These are phyloP conservation scores for Cantharis rustica DNA, from an alignment of 2,888 invertebrate species.

Conservation along the genomic window DNA sequence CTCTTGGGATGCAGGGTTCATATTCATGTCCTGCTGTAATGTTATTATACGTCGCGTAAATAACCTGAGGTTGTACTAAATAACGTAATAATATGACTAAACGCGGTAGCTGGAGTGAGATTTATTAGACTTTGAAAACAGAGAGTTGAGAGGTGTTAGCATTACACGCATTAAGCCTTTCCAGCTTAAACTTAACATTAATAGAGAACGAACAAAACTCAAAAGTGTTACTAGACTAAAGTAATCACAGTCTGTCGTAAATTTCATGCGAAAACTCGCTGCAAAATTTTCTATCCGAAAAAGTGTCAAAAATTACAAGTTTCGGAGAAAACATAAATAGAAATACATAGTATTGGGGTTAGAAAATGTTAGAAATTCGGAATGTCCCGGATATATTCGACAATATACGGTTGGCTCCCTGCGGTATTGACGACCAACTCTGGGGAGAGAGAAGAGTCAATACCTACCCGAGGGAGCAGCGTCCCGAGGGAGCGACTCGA, in stretches of 20 bases:
- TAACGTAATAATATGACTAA: slow-evolving; percentile 53
- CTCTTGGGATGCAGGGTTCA: slow-evolving; percentile 49
- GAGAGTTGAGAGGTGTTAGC: slow-evolving; percentile 39
- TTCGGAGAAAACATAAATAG: not conserved
- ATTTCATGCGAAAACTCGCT: not conserved
- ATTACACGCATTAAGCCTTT: slow-evolving; percentile 39
- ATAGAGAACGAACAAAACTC: slow-evolving; percentile 15
- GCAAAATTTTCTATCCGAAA: not conserved
- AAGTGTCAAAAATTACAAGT: not conserved
- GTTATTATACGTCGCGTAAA: slow-evolving; percentile 49
- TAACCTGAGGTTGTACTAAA: slow-evolving; percentile 51
- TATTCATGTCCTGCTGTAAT: slow-evolving; percentile 53
- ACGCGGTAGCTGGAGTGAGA: slow-evolving; percentile 47
- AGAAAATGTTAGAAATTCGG: slow-evolving; percentile 47
- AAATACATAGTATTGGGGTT: slow-evolving; percentile 44
- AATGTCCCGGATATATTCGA: slow-evolving; percentile 47
- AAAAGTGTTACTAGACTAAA: not conserved
- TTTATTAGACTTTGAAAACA: slow-evolving; percentile 51
- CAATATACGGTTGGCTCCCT: slow-evolving; percentile 54
- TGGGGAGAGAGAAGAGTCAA: slow-evolving; percentile 63
- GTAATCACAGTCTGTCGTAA: not conserved
- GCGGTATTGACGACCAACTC: slow-evolving; percentile 62
- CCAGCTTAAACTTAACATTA: slow-evolving; percentile 36
- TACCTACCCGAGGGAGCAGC: slow-evolving; percentile 57
- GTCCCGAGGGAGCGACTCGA: slow-evolving; percentile 54